Base-by-base conservation (phyloP, 1,140 invertebrate species). In the Drosophila rufa region DNA sequence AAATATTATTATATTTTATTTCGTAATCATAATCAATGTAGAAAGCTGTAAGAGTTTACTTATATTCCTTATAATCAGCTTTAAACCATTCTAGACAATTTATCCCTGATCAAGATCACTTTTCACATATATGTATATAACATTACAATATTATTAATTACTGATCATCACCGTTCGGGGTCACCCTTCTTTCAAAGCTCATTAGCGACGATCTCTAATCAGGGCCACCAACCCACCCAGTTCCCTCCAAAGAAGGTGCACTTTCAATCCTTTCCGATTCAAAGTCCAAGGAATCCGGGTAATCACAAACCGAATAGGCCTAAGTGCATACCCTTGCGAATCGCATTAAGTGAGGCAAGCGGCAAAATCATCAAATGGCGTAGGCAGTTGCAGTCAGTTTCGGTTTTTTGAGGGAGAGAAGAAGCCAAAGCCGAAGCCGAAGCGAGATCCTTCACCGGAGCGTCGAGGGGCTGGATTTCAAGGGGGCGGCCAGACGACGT, bases 401-500 rank as follows among this genome's bases (percentile, higher is more conserved):
- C 30, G 25, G 48, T 47, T 69, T 33, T 48, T 25, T 22, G 40
- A 19, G 45, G 40, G 48, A 53, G 53, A 36, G 53, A 27, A 36
- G 43, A 36, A 47, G 46, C 33, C 40, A 19, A 48, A 40, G 42
- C 47, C 40, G 36, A 36, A 47, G 46, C 33, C 36, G 19, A 58
- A 43, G 42, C 53, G 40, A 50, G n/a, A 75, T 27, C 15, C 51
- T 58, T 15, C 33, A 27, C 12, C 19, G 38, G 15, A 27, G 19
- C 27, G 19, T 43, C 5, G 27, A 5, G 64, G 67, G 60, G 30
- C 5, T 40, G 43, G 40, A 74, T 45, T 45, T 42, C 48, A 62
- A 57, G 62, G 58, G 68, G 58, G 56, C 65, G 45, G 59, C n/a
- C 68, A 73, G 70, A 81, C 58, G 62, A 89, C 84, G 84, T 89